A percentile compares a stretch with the other conserved stretches of the same genome.
phyloP scores from a whole-genome alignment of 2,113 vertebrate genomes.

The Pogonocichla stellata region DNA sequence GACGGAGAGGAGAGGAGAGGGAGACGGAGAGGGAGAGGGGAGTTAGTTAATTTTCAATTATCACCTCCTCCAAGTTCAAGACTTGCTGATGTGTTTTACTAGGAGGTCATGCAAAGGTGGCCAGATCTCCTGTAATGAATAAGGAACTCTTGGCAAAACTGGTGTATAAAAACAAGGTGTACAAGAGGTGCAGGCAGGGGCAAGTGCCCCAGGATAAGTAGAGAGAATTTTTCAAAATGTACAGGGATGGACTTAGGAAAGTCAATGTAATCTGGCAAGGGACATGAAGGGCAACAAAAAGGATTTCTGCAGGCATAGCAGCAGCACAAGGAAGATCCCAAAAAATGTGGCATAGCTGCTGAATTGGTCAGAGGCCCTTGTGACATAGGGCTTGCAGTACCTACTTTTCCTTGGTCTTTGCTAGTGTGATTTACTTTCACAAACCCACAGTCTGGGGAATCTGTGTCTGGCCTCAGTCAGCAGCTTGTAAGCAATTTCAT shows the following conservation, averaged over 20 bases:
- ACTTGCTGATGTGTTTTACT: background rate
- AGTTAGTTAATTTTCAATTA: background rate
- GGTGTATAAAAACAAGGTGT: background rate
- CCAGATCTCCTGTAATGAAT: background rate
- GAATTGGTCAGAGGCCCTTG: background rate
- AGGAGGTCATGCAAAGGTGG: background rate
- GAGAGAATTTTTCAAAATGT: background rate
- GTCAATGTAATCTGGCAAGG: background rate
- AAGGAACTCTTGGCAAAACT: background rate
- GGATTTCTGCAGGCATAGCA: background rate
- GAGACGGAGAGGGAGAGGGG: too few species aligned
- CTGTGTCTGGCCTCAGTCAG: background rate
- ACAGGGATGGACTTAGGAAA: background rate
- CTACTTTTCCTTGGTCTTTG: background rate
- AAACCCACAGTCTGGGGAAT: background rate
- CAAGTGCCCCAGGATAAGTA: background rate
- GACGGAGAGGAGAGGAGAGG: background rate
- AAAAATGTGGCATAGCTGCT: background rate
- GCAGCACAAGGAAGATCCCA: background rate
- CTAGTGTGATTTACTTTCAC: background rate
- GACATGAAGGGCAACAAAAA: background rate
- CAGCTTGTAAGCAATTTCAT: background rate
- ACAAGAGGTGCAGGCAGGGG: background rate
- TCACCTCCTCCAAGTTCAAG: background rate
- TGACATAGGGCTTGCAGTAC: background rate